Evolutionary conservation across 1,140 invertebrate genomes (phyloP).

Genomic region (Drosophila nikananu): DNA sequence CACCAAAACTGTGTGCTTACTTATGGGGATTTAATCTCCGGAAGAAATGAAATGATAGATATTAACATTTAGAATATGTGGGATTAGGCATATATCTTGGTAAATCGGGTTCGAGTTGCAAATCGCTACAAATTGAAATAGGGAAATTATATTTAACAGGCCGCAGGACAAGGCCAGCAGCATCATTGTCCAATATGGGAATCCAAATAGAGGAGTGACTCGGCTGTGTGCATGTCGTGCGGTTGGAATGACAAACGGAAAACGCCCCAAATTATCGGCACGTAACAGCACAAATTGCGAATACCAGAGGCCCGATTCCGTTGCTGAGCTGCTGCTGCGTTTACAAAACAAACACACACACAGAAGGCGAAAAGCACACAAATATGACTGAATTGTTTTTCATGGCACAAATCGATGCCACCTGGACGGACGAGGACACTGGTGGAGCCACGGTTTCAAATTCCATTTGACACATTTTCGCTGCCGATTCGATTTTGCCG

Average conservation of each 20-base stretch:
- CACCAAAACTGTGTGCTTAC: conserved; percentile 17
- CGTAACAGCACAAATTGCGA: conserved; percentile 35
- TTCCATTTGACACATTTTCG: conserved; percentile 76
- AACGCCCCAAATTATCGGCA: conserved; percentile 67
- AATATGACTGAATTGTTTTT: conserved; percentile 80
- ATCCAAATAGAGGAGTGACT: conserved; percentile 48
- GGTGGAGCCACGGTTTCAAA: conserved; percentile 56
- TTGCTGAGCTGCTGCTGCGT: conserved; percentile 40
- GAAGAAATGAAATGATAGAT: too few species aligned
- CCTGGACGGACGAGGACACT: conserved; percentile 26
- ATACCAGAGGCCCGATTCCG: conserved; percentile 1
- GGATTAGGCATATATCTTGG: not conserved
- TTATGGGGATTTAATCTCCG: conserved; percentile 2
- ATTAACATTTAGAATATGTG: not conserved
- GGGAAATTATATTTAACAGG: conserved; percentile 1
- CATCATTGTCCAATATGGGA: conserved; percentile 36
- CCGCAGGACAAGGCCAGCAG: conserved; percentile 3
- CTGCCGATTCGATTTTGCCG: conserved; percentile 36
- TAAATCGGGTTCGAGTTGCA: not conserved
- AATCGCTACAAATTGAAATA: not conserved
- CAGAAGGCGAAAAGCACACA: conserved; percentile 47
- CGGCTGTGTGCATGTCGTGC: conserved; percentile 18
- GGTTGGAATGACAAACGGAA: conserved; percentile 55
- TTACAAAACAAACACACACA: conserved; percentile 61
- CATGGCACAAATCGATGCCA: conserved; percentile 52